phyloP scores from a whole-genome alignment of 2,113 vertebrate genomes.

The Rhabdomys dilectus region DNA sequence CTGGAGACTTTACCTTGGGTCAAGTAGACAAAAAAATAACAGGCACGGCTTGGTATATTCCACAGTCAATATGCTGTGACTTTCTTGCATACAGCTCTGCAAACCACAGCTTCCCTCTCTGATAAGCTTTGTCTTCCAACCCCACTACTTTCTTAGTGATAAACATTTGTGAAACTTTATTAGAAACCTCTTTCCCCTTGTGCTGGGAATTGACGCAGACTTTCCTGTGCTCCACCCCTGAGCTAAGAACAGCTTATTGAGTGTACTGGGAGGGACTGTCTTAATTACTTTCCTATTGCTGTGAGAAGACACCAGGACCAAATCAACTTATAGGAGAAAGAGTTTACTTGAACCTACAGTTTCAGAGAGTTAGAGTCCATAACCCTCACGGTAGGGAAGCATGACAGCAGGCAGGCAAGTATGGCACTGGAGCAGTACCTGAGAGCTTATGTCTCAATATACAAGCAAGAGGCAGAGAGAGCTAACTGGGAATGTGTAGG shows the following conservation, averaged over 20 bases:
- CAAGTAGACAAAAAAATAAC: neutral
- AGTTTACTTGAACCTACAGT: neutral
- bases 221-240: neutral
- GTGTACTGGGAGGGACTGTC: too few relatives aligned
- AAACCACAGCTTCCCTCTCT: neutral
- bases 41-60: neutral
- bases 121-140: neutral
- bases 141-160: neutral
- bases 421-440: neutral
- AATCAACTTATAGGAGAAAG: neutral
- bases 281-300: neutral
- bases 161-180: neutral
- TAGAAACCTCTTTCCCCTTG: neutral
- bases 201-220: neutral
- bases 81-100: neutral
- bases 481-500: neutral
- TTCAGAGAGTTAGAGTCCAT: neutral
- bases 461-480: neutral
- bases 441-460: neutral
- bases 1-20: neutral
- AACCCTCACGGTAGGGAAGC: neutral
- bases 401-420: neutral
- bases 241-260: neutral
- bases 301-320: neutral
- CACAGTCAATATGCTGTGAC: accelerated